These are phyloP conservation scores for Cryptoblepharus egeriae DNA, from an alignment of 2,797 vertebrate genomes.

Conservation along the genomic window DNA sequence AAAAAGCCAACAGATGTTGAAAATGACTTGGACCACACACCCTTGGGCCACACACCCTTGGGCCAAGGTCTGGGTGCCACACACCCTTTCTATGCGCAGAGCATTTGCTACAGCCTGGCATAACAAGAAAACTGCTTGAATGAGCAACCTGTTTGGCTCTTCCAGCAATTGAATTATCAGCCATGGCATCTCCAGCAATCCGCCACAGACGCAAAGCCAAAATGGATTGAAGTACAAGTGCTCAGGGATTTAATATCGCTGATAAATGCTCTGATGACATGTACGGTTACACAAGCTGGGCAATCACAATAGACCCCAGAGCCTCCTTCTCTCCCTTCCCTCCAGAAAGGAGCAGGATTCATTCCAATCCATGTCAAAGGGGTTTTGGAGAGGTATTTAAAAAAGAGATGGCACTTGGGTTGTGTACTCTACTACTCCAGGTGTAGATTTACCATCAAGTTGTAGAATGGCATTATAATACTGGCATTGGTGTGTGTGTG, in stretches of 20 bases:
- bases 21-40: no score
- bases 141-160: slow-evolving; percentile 57
- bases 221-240: slow-evolving; percentile 70
- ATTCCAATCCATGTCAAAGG: slow-evolving; percentile 72
- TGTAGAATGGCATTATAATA: no score
- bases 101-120: slow-evolving; percentile 33
- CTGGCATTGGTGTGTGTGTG: no score
- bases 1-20: no score
- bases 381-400: slow-evolving; percentile 60
- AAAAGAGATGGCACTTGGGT: slow-evolving; percentile 68
- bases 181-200: slow-evolving; percentile 61
- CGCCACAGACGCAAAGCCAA: slow-evolving; percentile 73
- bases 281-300: slow-evolving; percentile 72
- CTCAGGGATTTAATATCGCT: slow-evolving; percentile 77
- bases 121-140: slow-evolving; percentile 4
- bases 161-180: slow-evolving; percentile 74
- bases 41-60: no score
- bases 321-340: slow-evolving; percentile 67
- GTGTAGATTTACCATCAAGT: no score
- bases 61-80: accelerated
- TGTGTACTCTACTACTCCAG: no score
- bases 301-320: slow-evolving; percentile 76
- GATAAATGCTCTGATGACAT: slow-evolving; percentile 72
- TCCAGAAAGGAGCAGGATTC: slow-evolving; percentile 66
- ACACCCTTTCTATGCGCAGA: slow-evolving; percentile 11